Percentiles rank a stretch among this genome's conserved stretches.
Conservation (phyloP, 2,888 invertebrate genomes). For the Ochropacha duplaris region DNA sequence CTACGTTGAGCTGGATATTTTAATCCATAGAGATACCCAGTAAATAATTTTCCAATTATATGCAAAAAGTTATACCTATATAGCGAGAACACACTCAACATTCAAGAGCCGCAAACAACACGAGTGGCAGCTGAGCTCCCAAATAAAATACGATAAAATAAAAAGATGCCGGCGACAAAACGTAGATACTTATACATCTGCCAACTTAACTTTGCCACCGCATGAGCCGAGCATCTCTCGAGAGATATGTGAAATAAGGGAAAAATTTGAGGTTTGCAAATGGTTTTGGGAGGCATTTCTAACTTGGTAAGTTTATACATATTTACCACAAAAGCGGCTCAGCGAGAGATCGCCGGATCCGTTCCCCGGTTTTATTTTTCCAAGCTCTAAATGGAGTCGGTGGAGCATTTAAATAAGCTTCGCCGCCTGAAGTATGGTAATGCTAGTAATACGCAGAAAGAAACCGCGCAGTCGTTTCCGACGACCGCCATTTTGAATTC, state of each 20-base stretch:
- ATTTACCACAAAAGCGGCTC: constrained; percentile 83
- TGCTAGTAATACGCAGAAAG: constrained; percentile 79
- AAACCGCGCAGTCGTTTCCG: constrained; percentile 67
- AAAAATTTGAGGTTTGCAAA: constrained; percentile 27
- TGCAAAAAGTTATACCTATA: constrained; percentile 21
- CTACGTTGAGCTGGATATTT: neutral
- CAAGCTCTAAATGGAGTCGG: constrained; percentile 83
- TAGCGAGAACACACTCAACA: constrained; percentile 55
- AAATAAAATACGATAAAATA: constrained; percentile 80
- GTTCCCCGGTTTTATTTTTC: constrained; percentile 80
- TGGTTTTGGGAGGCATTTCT: constrained; percentile 27
- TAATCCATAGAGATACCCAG: neutral
- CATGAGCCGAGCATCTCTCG: constrained; percentile 9
- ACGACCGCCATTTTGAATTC: constrained; percentile 75
- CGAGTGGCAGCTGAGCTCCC: constrained; percentile 76
- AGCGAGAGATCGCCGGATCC: constrained; percentile 79
- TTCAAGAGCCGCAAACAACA: constrained; percentile 69
- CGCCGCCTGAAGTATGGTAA: constrained; percentile 81
- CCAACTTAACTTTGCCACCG: constrained; percentile 34
- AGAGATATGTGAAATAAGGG: constrained; percentile 33
- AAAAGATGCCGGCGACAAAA: constrained; percentile 78
- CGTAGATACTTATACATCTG: constrained; percentile 71
- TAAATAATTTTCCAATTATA: neutral
- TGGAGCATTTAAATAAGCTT: constrained; percentile 83
- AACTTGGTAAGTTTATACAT: constrained; percentile 74